Evolutionary conservation across 2,113 vertebrate genomes (phyloP).

Genomic region (Opisthocomus hoazin): DNA sequence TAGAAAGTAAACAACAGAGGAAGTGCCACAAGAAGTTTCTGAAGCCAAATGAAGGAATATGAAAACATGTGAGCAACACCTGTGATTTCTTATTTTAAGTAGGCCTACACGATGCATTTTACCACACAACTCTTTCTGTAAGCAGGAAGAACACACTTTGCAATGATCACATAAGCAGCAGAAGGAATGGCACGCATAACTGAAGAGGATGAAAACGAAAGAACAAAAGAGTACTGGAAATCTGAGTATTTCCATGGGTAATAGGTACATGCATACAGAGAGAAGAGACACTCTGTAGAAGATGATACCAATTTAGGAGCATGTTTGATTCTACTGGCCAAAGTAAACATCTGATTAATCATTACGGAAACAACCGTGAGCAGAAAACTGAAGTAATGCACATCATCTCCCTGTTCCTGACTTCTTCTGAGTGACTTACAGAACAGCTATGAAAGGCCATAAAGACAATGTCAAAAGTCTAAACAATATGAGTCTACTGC

Average conservation of each 20-base stretch:
- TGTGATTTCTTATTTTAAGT: background rate
- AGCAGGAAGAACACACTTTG: background rate
- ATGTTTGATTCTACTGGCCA: background rate
- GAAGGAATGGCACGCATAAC: background rate
- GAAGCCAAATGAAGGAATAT: background rate
- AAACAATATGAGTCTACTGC: background rate
- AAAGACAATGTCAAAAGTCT: background rate
- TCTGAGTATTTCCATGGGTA: background rate
- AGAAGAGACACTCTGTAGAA: background rate
- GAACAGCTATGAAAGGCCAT: background rate
- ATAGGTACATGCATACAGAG: background rate
- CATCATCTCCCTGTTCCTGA: background rate
- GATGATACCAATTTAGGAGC: background rate
- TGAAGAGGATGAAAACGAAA: background rate
- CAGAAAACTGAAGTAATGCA: background rate
- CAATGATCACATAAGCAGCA: background rate
- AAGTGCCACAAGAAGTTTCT: background rate
- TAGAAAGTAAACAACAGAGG: background rate
- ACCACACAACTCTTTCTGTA: background rate
- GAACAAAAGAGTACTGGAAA: background rate
- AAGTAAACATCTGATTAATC: background rate
- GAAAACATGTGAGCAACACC: background rate
- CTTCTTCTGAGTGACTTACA: background rate
- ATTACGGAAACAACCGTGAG: background rate
- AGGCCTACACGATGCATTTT: background rate